These are phyloP conservation scores for Leptodactylus fallax DNA, from an alignment of 2,797 vertebrate genomes.

Conservation along the genomic window DNA sequence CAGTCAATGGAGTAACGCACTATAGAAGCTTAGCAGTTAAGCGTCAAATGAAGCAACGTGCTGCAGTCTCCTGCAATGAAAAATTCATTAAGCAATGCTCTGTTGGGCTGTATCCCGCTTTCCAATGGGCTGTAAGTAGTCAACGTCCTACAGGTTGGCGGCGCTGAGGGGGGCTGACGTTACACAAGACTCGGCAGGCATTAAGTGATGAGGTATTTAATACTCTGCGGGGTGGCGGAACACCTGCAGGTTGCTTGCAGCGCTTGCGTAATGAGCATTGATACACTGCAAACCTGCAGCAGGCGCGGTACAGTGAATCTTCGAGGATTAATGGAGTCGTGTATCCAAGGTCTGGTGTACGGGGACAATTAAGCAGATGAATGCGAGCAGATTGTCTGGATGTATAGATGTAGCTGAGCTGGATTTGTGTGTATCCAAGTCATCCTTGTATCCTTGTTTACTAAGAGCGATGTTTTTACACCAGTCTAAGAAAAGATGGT, in stretches of 20 bases:
- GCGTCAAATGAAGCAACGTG: constrained; percentile 59
- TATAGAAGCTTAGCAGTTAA: constrained; percentile 59
- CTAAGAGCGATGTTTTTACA: no score
- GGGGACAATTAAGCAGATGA: no score
- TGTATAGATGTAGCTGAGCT: no score
- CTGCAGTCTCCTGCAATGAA: constrained; percentile 63
- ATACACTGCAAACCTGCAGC: constrained; percentile 45
- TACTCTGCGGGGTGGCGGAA: constrained; percentile 17
- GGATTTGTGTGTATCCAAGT: no score
- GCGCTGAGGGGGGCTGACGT: constrained; percentile 34
- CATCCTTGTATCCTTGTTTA: no score
- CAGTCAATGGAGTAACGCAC: constrained; percentile 39
- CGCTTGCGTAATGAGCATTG: constrained; percentile 33
- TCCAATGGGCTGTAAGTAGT: constrained; percentile 53
- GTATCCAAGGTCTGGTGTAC: neutral
- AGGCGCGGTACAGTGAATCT: no score
- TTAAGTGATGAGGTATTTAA: constrained; percentile 52
- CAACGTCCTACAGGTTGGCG: constrained; percentile 53
- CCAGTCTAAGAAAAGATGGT: no score
- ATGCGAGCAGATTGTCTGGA: no score
- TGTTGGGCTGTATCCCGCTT: constrained; percentile 58
- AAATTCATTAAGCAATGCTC: constrained; percentile 64
- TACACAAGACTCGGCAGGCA: constrained; percentile 56
- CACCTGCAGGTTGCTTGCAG: constrained; percentile 48
- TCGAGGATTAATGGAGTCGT: neutral